A percentile compares a stretch with the other conserved stretches of the same genome.
These are phyloP conservation scores for Elaphurus davidianus DNA, from an alignment of 2,113 vertebrate species.

Conservation along the genomic window DNA sequence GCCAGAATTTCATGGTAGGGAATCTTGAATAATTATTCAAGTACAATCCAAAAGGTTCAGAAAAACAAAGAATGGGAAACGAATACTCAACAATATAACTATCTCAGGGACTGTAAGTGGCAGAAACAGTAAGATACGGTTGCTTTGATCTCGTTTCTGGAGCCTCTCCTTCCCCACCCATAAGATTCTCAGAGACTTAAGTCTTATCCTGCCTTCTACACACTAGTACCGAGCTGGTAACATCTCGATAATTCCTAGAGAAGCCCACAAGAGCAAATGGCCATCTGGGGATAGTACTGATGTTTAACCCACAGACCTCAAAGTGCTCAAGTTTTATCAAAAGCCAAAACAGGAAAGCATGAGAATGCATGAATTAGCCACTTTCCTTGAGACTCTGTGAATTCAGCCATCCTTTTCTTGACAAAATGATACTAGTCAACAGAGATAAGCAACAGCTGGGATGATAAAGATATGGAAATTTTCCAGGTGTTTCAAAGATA, in stretches of 20 bases:
- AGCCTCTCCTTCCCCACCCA: not conserved
- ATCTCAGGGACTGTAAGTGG: not conserved
- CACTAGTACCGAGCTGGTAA: not conserved
- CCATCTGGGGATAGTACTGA: not conserved
- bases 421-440: not conserved
- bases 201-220: not conserved
- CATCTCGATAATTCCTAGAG: not conserved
- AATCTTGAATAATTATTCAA: conserved; percentile 46
- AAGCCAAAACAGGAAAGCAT: not conserved
- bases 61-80: not conserved
- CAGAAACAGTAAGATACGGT: not conserved
- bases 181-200: not conserved
- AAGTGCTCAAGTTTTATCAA: not conserved
- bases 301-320: not conserved
- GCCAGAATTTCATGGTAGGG: conserved; percentile 32
- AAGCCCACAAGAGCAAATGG: not conserved
- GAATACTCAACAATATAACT: not conserved
- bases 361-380: not conserved
- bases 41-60: not conserved
- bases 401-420: not conserved
- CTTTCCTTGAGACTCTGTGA: not conserved
- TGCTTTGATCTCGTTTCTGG: not conserved
- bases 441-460: not conserved
- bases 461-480: not conserved
- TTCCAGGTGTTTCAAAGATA: not conserved